Base-by-base conservation (phyloP, 2,113 vertebrate species). In the Oophaga pumilio region DNA sequence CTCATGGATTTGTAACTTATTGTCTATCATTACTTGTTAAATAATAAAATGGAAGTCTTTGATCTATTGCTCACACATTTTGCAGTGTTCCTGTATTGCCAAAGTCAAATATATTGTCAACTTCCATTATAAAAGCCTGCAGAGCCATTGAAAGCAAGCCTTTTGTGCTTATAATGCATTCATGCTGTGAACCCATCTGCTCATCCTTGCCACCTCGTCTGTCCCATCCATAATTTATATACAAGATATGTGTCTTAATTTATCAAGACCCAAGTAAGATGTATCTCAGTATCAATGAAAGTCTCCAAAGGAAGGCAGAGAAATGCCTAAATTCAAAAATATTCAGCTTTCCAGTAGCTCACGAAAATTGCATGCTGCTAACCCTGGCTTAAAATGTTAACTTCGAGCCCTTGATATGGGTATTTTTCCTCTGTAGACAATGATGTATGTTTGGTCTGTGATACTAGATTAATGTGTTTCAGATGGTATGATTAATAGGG, bases 211-310 rank as follows among this genome's bases (percentile, higher is more conserved):
- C 86, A 87, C 43, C 56, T 66, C 68, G n/a, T 74, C 86, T 87
- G 56, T 76, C 79, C 86, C 86, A 87, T 87, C 86, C 86, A 87
- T 87, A 82, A 87, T 87, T 87, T 87, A 87, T 87, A 82, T 87
- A 62, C 28, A 66, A 76, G 86, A 87, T 83, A 71, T 87, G 68
- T 64, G 66, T 87, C 79, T 82, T 87, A 64, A 87, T 87, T 87
- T 76, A 83, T 87, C 86, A 76, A 18, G 53, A 59, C 68, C 18
- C 43, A 26, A 60, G 79, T 22, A 76, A 87, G 86, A 76, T 76
- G 66, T 60, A 62, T 87, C 82, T 82, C 78, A 62, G 73, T 66
- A 49, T 82, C n/a, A 43, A 24, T 28, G 4, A 7, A 66, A 73
- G 57, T 50, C 50, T 82, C 24, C 53, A 43, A 18, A 10, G 14